Evolutionary conservation across 2,113 vertebrate species (phyloP), one percentile per base, ranked within the genome.

Genomic region (Hemibates koningsi): DNA sequence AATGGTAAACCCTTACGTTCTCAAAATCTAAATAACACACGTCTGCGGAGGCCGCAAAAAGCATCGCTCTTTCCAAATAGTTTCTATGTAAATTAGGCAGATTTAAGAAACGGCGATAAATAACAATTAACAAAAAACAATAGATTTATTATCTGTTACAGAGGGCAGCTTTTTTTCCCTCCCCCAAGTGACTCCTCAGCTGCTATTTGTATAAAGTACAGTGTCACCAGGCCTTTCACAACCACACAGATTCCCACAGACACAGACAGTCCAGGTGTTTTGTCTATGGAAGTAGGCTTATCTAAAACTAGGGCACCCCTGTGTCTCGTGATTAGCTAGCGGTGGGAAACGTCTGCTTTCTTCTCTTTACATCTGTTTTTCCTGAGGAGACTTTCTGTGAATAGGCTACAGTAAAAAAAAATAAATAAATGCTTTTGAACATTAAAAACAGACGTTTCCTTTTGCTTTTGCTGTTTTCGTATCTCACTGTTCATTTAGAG

Each of bases 271-370:
- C 82, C 86, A 89, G 86, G 85, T 93, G 85, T 43, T 66, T 83
- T 88, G 88, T 88, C 61, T 50, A 36, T 87, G 19, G 21, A 41
- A 38, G 48, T 82, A 84, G 86, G 84, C 82, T 84, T 38, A 10
- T 79, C 32, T 82, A 68, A 91, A 95, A 90, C 54, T 89, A 93
- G 93, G 88, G 87, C 87, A 87, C 13, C 32, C 24, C 61, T 52
- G 79, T 63, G 79, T 86, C 83, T 92, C 59, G 50, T 86, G 85
- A 87, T 88, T 80, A 90, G 80, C 81, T 83, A 59, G 73, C 71
- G 50, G 76, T 73, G 54, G 80, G 68, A 90, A 83, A 59, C 57
- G 36, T 91, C 61, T 71, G 73, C 57, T 89, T 85, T 85, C 50
- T 36, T 68, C 36, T 32, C 43, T 34, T 41, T 83, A 53, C 78